Evolutionary conservation across 2,113 vertebrate species (phyloP), one percentile per base, ranked within the genome.

Genomic region (Chroicocephalus ridibundus): DNA sequence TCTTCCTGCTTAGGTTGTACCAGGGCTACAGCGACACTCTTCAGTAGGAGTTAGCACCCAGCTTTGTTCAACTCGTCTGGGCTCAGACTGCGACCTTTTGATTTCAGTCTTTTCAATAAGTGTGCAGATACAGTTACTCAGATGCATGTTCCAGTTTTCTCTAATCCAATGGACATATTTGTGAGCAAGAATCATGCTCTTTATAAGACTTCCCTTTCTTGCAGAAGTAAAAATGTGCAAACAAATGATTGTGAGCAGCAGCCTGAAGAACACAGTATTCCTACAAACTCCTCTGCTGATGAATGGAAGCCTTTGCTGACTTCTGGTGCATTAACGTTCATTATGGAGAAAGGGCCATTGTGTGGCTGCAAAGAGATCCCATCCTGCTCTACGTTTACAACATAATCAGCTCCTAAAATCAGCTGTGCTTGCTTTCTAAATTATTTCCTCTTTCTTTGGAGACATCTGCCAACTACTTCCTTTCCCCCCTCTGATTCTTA

Each of bases 401-500:
- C 11, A 19, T 5, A n/a, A 83, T 4, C 42, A 42, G 22, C 2
- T 31, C 54, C 74, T 60, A 62, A 75, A 77, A 10, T 8, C 19
- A 25, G 17, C 34, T 32, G 9, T 7, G 5, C 24, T 10, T n/a
- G 7, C 24, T 51, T 72, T 85, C 65, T 34, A 61, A 66, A 52
- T 76, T 11, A 2, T 29, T 58, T 68, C 40, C 19, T 21, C 26
- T 76, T 47, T 54, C 24, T 79, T 44, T 58, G 52, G 26, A 10
- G 21, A 5, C 3, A 40, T 21, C 57, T 76, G 44, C 44, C 51
- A 84, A 1, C 6, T 22, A 24, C 34, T 49, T 71, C 15, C 58
- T 70, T 29, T 16, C 20, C 15, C 29, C 8, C 1, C 8, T 5
- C 4, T 3, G 3, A 8, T 58, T 29, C 16, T 42, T 29, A n/a